Conservation (phyloP, 2,797 vertebrate species). For the Typhlichthys eigenmanni region DNA sequence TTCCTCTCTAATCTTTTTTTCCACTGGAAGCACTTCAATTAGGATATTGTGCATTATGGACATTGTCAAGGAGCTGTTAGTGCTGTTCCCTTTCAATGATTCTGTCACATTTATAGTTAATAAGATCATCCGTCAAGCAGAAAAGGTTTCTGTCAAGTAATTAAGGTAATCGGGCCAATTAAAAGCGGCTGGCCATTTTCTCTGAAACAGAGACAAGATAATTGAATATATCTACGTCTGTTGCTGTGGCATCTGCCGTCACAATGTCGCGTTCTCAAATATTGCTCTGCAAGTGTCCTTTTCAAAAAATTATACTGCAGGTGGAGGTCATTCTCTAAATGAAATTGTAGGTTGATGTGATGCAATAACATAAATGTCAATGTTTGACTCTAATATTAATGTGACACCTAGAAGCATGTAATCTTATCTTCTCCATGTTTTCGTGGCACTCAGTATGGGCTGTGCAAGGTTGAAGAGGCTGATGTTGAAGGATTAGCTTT, state of each 20-base stretch:
- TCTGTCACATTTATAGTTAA: slow-evolving; percentile 15
- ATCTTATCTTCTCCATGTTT: no score
- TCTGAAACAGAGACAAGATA: slow-evolving; percentile 44
- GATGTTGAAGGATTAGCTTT: slow-evolving; percentile 8
- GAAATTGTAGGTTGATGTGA: not conserved
- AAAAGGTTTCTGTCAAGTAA: slow-evolving; percentile 62
- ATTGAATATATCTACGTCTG: slow-evolving; percentile 54
- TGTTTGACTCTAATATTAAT: slow-evolving; percentile 8
- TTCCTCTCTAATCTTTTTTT: no score
- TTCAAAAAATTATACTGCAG: slow-evolving; percentile 5
- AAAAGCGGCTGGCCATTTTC: slow-evolving; percentile 49
- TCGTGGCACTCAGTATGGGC: no score
- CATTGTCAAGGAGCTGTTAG: no score
- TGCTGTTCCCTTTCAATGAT: no score
- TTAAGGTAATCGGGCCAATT: slow-evolving; percentile 66
- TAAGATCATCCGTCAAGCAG: slow-evolving; percentile 65
- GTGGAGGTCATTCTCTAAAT: no score
- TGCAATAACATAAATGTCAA: not conserved
- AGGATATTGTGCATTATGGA: no score
- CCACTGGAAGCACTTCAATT: no score
- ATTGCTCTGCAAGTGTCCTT: slow-evolving; percentile 7
- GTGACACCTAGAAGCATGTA: not conserved
- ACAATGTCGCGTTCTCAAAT: slow-evolving; percentile 7
- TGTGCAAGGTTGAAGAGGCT: not conserved
- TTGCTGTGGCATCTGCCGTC: slow-evolving; percentile 24